These are phyloP conservation scores for Bufo gargarizans DNA, from an alignment of 2,113 vertebrate species.

Conservation along the genomic window DNA sequence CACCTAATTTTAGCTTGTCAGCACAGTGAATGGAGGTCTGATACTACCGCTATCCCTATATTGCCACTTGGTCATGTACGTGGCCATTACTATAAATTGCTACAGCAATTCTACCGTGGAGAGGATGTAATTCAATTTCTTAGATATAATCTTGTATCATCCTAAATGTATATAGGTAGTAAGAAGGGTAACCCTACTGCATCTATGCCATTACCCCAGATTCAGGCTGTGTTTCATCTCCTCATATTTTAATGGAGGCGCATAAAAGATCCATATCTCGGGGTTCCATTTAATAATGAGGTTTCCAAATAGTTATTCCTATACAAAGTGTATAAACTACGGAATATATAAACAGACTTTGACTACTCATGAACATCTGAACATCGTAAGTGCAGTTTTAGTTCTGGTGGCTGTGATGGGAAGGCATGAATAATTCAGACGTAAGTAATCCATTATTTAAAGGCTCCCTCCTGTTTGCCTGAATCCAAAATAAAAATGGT, in stretches of 20 bases:
- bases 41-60: too few relatives aligned
- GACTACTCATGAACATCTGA: neutral
- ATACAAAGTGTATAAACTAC: neutral
- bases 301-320: neutral
- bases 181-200: neutral
- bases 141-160: too few relatives aligned
- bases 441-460: slow-evolving; percentile 39
- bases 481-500: neutral
- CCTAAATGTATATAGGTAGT: neutral
- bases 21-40: too few relatives aligned
- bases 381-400: neutral
- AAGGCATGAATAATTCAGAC: slow-evolving; percentile 31
- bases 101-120: too few relatives aligned
- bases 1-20: too few relatives aligned
- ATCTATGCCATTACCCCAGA: neutral
- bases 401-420: slow-evolving; percentile 9
- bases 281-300: neutral
- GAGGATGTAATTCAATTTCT: too few relatives aligned
- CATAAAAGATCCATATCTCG: neutral
- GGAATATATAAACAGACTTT: neutral
- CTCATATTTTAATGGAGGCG: neutral
- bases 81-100: too few relatives aligned
- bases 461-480: slow-evolving; percentile 7
- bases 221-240: neutral
- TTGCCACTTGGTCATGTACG: too few relatives aligned